These are phyloP conservation scores for Diplodus sargus DNA, from an alignment of 2,797 vertebrate species.

Conservation along the genomic window DNA sequence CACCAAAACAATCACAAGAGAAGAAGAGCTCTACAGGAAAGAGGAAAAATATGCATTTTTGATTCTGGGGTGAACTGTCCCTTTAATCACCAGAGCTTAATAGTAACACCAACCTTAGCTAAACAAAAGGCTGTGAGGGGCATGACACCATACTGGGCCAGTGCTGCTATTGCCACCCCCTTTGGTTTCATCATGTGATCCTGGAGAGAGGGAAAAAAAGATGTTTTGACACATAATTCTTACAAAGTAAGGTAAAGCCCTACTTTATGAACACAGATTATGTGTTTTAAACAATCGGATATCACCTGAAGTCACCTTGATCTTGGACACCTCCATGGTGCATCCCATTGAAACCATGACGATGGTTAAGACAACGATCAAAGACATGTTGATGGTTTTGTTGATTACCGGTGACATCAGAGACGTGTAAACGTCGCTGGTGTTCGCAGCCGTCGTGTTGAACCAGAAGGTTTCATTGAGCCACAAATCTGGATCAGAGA, in stretches of 20 bases:
- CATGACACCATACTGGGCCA: constrained; percentile 89
- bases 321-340: constrained; percentile 88
- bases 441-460: constrained; percentile 58
- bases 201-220: constrained; percentile 47
- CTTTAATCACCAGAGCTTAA: neutral
- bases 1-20: no score
- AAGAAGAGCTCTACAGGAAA: no score
- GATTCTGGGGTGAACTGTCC: no score
- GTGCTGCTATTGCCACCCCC: constrained; percentile 80
- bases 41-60: no score
- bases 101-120: constrained; percentile 77
- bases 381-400: constrained; percentile 61
- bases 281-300: neutral
- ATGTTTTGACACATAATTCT: neutral
- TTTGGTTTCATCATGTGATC: constrained; percentile 86
- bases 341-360: constrained; percentile 87
- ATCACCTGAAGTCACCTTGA: constrained; percentile 75
- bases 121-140: constrained; percentile 86
- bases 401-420: constrained; percentile 54
- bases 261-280: neutral
- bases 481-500: constrained; percentile 7
- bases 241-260: no score
- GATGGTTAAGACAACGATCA: constrained; percentile 66
- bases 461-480: constrained; percentile 24
- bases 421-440: neutral